Percentiles rank a stretch among this genome's conserved stretches.
phyloP scores from a whole-genome alignment of 2,888 invertebrate species.

The Hermodice carunculata region DNA sequence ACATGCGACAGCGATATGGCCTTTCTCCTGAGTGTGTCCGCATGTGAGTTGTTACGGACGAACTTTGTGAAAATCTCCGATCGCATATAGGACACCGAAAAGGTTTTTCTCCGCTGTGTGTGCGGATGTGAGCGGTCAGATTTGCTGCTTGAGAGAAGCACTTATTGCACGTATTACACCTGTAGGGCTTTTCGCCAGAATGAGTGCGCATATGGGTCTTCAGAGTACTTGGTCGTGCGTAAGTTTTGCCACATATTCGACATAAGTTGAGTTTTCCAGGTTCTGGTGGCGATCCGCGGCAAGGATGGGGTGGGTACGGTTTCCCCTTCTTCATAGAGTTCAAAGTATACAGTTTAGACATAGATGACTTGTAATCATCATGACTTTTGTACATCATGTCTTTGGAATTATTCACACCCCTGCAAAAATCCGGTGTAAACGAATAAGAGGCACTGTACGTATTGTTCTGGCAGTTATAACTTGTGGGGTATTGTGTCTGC shows the following conservation, averaged over 20 bases:
- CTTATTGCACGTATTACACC: constrained; percentile 81
- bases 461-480: too few species aligned
- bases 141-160: constrained; percentile 99
- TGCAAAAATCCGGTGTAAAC: constrained; percentile 16
- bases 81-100: constrained; percentile 98
- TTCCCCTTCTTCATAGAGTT: neutral
- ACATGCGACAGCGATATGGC: constrained; percentile 94
- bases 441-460: constrained; percentile 21
- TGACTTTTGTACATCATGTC: neutral
- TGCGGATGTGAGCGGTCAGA: constrained; percentile 95
- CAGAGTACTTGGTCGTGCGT: constrained; percentile 95
- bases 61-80: constrained; percentile 94
- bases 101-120: constrained; percentile 98
- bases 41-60: constrained; percentile 97
- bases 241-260: constrained; percentile 93
- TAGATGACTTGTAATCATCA: too few species aligned
- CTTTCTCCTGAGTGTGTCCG: constrained; percentile 99
- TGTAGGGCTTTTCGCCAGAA: constrained; percentile 92
- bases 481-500: constrained; percentile 12
- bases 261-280: constrained; percentile 79
- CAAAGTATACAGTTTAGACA: neutral
- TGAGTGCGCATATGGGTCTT: constrained; percentile 98
- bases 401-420: neutral
- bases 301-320: neutral
- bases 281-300: constrained; percentile 7